Percentiles rank a stretch among this genome's conserved stretches.
Evolutionary conservation across 2,113 vertebrate species (phyloP).

Genomic region (Varanus salvator): DNA sequence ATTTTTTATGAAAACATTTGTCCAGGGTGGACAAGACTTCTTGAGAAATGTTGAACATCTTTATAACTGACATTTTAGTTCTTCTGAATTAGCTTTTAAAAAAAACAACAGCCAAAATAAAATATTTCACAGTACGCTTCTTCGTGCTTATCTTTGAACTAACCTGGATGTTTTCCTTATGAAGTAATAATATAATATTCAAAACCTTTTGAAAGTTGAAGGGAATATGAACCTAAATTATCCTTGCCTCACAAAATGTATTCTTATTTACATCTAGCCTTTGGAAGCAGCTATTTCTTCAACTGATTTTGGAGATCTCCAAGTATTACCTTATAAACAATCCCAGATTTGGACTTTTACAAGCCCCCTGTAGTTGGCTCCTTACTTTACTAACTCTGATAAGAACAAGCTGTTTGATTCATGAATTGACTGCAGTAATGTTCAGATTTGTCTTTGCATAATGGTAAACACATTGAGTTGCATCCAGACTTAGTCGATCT

Average conservation of each 20-base stretch:
- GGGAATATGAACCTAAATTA: conserved; percentile 50
- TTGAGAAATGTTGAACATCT: conserved; percentile 77
- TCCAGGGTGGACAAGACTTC: conserved; percentile 75
- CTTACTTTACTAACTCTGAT: background rate
- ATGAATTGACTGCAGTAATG: background rate
- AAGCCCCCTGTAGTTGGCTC: conserved; percentile 19
- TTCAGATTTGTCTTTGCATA: conserved; percentile 17
- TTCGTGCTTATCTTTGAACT: conserved; percentile 72
- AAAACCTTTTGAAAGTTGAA: conserved; percentile 68
- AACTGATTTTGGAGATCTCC: conserved; percentile 14
- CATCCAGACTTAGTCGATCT: background rate
- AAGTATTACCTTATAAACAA: conserved; percentile 30
- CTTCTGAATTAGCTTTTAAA: conserved; percentile 74
- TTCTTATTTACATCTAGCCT: conserved; percentile 52
- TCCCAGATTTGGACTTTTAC: conserved; percentile 9
- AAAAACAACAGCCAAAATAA: conserved; percentile 61
- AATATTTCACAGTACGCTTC: conserved; percentile 72
- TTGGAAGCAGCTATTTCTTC: conserved; percentile 49
- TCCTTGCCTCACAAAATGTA: conserved; percentile 60
- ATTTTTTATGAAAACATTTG: conserved; percentile 80
- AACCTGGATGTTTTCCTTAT: conserved; percentile 51
- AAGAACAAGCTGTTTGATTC: conserved; percentile 39
- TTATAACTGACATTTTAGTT: conserved; percentile 77
- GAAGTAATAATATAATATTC: conserved; percentile 59
- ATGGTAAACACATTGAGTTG: conserved; percentile 23